These are phyloP conservation scores for Myathropa florea DNA, from an alignment of 2,888 invertebrate species.

Conservation along the genomic window DNA sequence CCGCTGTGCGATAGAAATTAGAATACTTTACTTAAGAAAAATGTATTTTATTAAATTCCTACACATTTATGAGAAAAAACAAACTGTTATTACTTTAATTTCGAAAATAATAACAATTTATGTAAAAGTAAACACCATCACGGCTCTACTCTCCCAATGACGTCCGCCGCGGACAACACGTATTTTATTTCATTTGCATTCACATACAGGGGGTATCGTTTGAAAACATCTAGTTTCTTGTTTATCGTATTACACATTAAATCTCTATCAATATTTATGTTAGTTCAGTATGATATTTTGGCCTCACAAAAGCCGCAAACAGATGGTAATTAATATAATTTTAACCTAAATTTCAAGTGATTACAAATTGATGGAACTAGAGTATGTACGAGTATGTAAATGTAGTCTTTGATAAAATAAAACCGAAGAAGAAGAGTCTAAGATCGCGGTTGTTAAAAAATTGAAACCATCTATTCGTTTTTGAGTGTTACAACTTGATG, in stretches of 20 bases:
- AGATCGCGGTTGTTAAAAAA: not conserved
- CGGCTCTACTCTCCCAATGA: not conserved
- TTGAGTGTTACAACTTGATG: not conserved
- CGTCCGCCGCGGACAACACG: constrained; percentile 19
- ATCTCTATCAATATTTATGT: constrained; percentile 47
- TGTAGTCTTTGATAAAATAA: not conserved
- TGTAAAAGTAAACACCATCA: not conserved
- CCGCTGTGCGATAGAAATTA: not conserved
- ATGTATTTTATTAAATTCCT: not conserved
- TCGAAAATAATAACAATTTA: not conserved
- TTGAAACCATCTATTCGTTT: constrained; percentile 11
- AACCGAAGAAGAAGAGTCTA: constrained; percentile 11
- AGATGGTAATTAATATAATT: constrained; percentile 23
- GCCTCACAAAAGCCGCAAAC: constrained; percentile 40
- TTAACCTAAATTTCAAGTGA: constrained; percentile 40
- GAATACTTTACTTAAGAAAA: not conserved
- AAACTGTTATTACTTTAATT: not conserved
- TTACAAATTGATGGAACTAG: constrained; percentile 36
- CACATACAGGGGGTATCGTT: constrained; percentile 42
- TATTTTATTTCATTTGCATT: constrained; percentile 42
- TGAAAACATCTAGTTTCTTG: constrained; percentile 48
- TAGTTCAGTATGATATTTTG: constrained; percentile 38
- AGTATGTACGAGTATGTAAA: not conserved
- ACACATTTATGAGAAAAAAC: not conserved
- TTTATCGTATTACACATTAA: constrained; percentile 46